Evolutionary conservation across 1,140 invertebrate genomes (phyloP).

Genomic region (Drosophila rhopaloa): DNA sequence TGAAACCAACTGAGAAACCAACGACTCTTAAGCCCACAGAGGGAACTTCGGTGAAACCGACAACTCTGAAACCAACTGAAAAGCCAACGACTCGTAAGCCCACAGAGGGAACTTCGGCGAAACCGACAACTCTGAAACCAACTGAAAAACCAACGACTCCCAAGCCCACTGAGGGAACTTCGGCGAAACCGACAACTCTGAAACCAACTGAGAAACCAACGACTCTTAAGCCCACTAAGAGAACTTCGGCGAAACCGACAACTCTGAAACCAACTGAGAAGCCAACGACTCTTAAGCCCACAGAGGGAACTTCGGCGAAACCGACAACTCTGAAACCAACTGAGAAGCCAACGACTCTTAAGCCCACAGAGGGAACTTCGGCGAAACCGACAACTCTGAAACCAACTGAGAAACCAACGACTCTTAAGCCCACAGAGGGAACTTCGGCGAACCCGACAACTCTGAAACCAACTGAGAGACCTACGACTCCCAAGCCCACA

Average conservation of each 20-base stretch:
- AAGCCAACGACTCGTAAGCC: not conserved
- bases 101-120: not conserved
- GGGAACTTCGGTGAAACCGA: constrained; percentile 7
- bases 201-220: not conserved
- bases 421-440: not conserved
- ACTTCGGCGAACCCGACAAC: constrained; percentile 3
- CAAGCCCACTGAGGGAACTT: not conserved
- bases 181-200: not conserved
- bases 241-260: not conserved
- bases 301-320: constrained; percentile 8
- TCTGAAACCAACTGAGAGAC: not conserved
- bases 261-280: not conserved
- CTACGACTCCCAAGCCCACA: constrained; percentile 1
- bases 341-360: not conserved
- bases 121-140: constrained; percentile 17
- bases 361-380: not conserved
- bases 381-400: constrained; percentile 12
- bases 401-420: constrained; percentile 3
- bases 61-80: not conserved
- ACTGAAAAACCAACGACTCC: constrained; percentile 1
- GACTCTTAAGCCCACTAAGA: not conserved
- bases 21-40: constrained; percentile 3
- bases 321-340: constrained; percentile 1
- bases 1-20: not conserved
- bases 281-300: constrained; percentile 5